Evolutionary conservation across 2,113 vertebrate genomes (phyloP), one percentile per base, ranked within the genome.

Genomic region (Perccottus glenii): DNA sequence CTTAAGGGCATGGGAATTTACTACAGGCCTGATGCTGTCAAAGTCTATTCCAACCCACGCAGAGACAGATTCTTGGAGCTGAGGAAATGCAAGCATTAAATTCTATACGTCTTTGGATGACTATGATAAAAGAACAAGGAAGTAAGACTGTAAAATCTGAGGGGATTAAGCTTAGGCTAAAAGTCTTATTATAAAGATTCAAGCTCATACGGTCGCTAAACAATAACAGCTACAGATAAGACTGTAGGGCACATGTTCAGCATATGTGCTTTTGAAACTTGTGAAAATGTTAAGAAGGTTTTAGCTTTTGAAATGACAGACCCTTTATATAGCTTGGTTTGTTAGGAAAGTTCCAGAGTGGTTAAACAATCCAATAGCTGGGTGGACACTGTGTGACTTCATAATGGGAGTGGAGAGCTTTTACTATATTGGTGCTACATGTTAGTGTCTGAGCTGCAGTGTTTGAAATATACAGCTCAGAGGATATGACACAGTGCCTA

Each of bases 401-500:
- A 84, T 72, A 9, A 38, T 66, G 73, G 73, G 85, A 85, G 76
- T 76, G 75, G 78, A 67, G 67, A 60, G 44, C 46, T 43, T 64
- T 70, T 14, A 50, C 50, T 6, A 27, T 27, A 27, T 43, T 52
- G 50, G 52, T 55, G 52, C 33, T 49, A 47, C 45, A 62, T 53
- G 60, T n/a, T 72, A 51, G 64, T 63, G 52, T 73, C 40, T 67
- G 8, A 48, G 55, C 43, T 32, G 44, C 43, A 55, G 73, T 40
- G 55, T 1, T 27, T 80, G 72, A 77, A 27, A 42, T 76, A 35
- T 64, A 60, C 38, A 73, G 57, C 62, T 16, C 8, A 59, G 73
- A 73, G 65, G 74, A 76, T 71, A 63, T 80, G 83, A 82, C 80
- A 92, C 89, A 93, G 81, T 77, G 87, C 69, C 3, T 67, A 68